These are phyloP conservation scores for Xiphorhynchus erythropygius DNA, from an alignment of 2,797 vertebrate species.

Conservation along the genomic window DNA sequence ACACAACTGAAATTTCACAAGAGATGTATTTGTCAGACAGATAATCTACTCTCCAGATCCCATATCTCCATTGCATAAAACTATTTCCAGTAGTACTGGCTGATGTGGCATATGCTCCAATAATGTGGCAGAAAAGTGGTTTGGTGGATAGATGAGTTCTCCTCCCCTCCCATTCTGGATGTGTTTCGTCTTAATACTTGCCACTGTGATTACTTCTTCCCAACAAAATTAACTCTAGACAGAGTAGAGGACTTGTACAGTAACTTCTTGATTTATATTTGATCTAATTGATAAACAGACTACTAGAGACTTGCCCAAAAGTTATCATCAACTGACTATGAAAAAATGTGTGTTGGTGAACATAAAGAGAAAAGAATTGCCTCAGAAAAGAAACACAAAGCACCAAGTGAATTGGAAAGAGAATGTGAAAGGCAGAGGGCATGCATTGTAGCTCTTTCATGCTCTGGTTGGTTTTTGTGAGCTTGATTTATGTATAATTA, in stretches of 20 bases:
- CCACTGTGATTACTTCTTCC: background rate
- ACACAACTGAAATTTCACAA: background rate
- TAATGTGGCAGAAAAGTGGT: background rate
- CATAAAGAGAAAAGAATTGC: conserved; percentile 31
- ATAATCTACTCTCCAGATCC: background rate
- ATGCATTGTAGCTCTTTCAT: conserved; percentile 55
- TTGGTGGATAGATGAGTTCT: background rate
- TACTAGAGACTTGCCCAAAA: background rate
- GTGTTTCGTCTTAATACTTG: background rate
- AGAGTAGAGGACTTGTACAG: background rate
- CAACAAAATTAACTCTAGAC: background rate
- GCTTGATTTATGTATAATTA: conserved; percentile 57
- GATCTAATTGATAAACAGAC: background rate
- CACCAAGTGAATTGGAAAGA: conserved; percentile 57
- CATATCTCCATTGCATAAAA: background rate
- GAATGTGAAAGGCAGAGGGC: conserved; percentile 55
- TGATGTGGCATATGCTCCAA: background rate
- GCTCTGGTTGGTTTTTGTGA: conserved; percentile 63
- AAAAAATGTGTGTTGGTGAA: conserved; percentile 13
- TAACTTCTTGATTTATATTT: background rate
- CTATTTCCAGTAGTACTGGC: background rate
- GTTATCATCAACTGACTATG: conserved; percentile 28
- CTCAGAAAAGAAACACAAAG: conserved; percentile 59
- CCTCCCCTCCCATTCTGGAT: background rate
- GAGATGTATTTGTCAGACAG: background rate